Evolutionary conservation across 2,888 invertebrate species (phyloP), one percentile per base, ranked within the genome.

Genomic region (Rhingia rostrata): DNA sequence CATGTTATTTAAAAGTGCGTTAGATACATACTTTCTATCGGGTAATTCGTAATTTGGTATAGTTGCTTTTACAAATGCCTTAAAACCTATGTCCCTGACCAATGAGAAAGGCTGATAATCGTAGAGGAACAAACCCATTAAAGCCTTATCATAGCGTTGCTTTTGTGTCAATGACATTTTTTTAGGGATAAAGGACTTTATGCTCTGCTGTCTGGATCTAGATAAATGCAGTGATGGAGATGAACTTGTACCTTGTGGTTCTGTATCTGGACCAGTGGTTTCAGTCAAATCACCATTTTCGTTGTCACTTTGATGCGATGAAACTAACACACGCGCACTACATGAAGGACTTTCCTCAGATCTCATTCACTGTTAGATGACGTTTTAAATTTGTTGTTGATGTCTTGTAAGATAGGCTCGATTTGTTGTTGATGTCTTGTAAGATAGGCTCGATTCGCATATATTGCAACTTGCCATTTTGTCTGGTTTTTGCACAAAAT

Each of bases 391-490:
- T n/a, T n/a, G n/a, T n/a, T n/a, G n/a, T n/a, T n/a, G n/a, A n/a
- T n/a, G n/a, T n/a, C n/a, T n/a, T n/a, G n/a, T n/a, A n/a, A n/a
- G n/a, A n/a, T n/a, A n/a, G n/a, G n/a, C n/a, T n/a, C n/a, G n/a
- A 14, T 56, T 56, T 4, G 54, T 37, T 56, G 39, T 37, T 37
- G 37, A 56, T 3, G 37, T 37, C 39, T 56, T 56, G n/a, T 56
- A 56, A 14, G n/a, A 39, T 3, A 56, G 14, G 12, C 6, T 14
- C 7, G 12, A 14, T 14, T 56, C 39, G 33, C 53, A 53, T 37
- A n/a, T 37, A 14, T 56, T 56, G 10, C 54, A 39, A 14, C 39
- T 53, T 53, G 53, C 54, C 54, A 56, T 37, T 3, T 56, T 56
- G 35, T 37, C 54, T 14, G 53, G 53, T n/a, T 53, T 53, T 33